Evolutionary conservation across 2,888 invertebrate species (phyloP).

Genomic region (Leptinotarsa tumamoca): DNA sequence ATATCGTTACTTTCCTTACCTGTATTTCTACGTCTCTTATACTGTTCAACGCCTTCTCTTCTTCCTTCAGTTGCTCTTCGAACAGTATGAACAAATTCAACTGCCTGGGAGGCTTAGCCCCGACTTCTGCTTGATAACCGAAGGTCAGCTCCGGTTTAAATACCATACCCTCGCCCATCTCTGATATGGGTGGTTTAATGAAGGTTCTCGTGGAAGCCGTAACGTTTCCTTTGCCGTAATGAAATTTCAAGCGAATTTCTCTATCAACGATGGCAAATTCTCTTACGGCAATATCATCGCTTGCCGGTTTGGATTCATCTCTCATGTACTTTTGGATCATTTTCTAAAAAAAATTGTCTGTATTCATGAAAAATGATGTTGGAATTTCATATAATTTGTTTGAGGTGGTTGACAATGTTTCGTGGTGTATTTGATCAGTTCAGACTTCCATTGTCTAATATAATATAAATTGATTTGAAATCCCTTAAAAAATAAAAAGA

Average conservation of each 20-base stretch:
- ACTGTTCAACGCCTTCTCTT: conserved; percentile 71
- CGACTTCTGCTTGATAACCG: conserved; percentile 77
- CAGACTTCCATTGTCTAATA: no score
- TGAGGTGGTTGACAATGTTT: no score
- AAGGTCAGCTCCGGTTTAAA: conserved; percentile 70
- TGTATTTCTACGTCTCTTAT: conserved; percentile 68
- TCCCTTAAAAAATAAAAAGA: no score
- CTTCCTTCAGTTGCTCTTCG: conserved; percentile 73
- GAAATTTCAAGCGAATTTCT: conserved; percentile 73
- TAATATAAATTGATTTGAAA: no score
- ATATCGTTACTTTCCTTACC: conserved; percentile 49
- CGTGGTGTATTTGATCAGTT: no score
- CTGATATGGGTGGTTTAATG: conserved; percentile 77
- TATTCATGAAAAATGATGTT: no score
- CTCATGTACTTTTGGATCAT: conserved; percentile 69
- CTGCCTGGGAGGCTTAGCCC: conserved; percentile 71
- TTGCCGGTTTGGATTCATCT: conserved; percentile 70
- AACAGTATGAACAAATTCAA: conserved; percentile 75
- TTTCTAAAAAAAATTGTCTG: conserved; percentile 28
- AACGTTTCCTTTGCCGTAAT: conserved; percentile 73
- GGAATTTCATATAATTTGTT: no score
- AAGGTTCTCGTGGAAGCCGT: conserved; percentile 76
- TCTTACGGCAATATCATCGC: conserved; percentile 74
- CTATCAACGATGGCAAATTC: conserved; percentile 74
- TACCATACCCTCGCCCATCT: conserved; percentile 72